A percentile compares a stretch with the other conserved stretches of the same genome.
phyloP scores from a whole-genome alignment of 1,140 invertebrate species.

The Gryon sp. region DNA sequence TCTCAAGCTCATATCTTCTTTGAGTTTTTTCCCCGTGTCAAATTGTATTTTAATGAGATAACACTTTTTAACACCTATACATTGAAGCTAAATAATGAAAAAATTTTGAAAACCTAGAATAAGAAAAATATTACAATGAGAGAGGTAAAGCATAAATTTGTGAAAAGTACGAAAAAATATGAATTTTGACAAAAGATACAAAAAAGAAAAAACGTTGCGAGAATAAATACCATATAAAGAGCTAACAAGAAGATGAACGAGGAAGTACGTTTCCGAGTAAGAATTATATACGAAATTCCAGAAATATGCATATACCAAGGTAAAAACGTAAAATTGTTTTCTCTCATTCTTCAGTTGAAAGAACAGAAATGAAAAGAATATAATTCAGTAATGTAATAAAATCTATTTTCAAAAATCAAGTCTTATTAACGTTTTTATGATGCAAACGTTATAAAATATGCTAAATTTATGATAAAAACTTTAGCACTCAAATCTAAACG shows the following conservation, averaged over 20 bases:
- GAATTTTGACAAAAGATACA: conserved; percentile 46
- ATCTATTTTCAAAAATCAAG: conserved; percentile 30
- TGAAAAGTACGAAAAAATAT: neutral
- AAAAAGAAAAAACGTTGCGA: conserved; percentile 23
- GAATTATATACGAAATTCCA: conserved; percentile 41
- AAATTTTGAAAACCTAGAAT: conserved; percentile 18
- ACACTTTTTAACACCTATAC: conserved; percentile 20
- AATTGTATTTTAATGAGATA: conserved; percentile 42
- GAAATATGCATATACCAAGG: conserved; percentile 30
- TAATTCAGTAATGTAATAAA: conserved; percentile 26
- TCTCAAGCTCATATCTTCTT: conserved; percentile 19
- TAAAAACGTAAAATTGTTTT: conserved; percentile 32
- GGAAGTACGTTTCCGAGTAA: conserved; percentile 31
- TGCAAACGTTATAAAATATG: neutral
- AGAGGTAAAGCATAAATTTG: neutral
- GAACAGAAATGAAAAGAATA: neutral
- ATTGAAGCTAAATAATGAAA: conserved; percentile 6
- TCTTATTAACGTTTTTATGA: conserved; percentile 7
- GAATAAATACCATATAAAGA: conserved; percentile 40
- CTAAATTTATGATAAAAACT: conserved; percentile 12
- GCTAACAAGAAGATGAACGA: conserved; percentile 38
- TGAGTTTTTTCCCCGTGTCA: conserved; percentile 19
- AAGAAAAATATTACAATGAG: conserved; percentile 9
- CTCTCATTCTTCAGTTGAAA: neutral
- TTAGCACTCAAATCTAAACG: conserved; percentile 19